Evolutionary conservation across 1,140 invertebrate species (phyloP).

Genomic region (Heliconius nattereri): DNA sequence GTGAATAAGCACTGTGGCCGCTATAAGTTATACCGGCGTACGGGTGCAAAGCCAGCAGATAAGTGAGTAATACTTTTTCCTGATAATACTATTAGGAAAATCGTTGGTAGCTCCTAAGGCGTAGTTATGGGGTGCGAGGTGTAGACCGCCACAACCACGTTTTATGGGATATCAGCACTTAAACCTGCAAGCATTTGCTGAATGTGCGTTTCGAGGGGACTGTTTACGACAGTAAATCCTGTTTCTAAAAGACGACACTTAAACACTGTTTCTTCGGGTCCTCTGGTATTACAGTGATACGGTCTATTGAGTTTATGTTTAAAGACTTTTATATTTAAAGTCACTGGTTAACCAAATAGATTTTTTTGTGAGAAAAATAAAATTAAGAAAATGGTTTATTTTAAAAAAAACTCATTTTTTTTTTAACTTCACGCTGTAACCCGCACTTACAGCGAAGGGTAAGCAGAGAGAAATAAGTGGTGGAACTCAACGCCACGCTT

Average conservation of each 20-base stretch:
- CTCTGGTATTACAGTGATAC: background rate
- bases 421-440: too few species aligned
- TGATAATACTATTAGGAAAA: conserved; percentile 28
- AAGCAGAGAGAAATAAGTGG: too few species aligned
- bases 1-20: background rate
- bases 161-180: conserved; percentile 11
- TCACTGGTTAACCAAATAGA: too few species aligned
- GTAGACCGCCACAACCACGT: conserved; percentile 9
- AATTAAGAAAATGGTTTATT: too few species aligned
- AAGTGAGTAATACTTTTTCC: conserved; percentile 20
- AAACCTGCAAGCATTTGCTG: conserved; percentile 9
- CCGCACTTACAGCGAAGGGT: too few species aligned
- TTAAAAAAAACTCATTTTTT: too few species aligned
- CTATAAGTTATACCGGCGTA: background rate
- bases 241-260: background rate
- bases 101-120: conserved; percentile 15
- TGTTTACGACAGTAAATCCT: conserved; percentile 2
- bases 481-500: too few species aligned
- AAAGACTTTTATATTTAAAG: background rate
- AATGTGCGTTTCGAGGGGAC: background rate
- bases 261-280: background rate
- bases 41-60: background rate
- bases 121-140: conserved; percentile 7
- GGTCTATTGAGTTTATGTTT: too few species aligned
- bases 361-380: too few species aligned